phyloP scores from a whole-genome alignment of 2,888 invertebrate species.

The Diloba caeruleocephala region DNA sequence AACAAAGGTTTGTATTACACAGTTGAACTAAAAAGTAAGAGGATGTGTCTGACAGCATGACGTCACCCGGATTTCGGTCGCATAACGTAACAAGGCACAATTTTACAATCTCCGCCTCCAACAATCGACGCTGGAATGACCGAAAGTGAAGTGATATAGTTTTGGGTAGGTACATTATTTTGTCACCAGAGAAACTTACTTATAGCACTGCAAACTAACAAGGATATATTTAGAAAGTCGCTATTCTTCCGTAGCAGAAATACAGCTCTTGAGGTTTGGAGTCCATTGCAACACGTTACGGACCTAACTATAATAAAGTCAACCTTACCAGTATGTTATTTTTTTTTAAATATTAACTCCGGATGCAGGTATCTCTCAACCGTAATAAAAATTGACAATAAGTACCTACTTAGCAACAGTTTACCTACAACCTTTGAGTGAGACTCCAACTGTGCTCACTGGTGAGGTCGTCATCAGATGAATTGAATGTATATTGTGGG shows the following conservation, averaged over 20 bases:
- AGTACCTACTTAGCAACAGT: too few relatives aligned
- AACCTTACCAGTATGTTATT: too few relatives aligned
- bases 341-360: too few relatives aligned
- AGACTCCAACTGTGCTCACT: too few relatives aligned
- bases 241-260: conserved; percentile 3
- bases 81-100: conserved; percentile 61
- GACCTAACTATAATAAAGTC: too few relatives aligned
- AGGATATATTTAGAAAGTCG: conserved; percentile 36
- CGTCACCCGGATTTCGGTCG: conserved; percentile 50
- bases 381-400: too few relatives aligned
- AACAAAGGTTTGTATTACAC: background rate
- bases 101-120: conserved; percentile 66
- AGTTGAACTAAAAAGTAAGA: conserved; percentile 62
- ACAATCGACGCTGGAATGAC: conserved; percentile 23
- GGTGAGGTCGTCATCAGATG: too few relatives aligned
- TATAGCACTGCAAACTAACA: conserved; percentile 9
- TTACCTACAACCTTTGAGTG: too few relatives aligned
- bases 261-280: conserved; percentile 23
- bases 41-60: conserved; percentile 60
- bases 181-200: conserved; percentile 26
- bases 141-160: conserved; percentile 33
- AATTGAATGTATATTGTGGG: too few relatives aligned
- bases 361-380: too few relatives aligned
- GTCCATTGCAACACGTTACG: too few relatives aligned
- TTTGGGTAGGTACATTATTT: conserved; percentile 23